A percentile compares a stretch with the other conserved stretches of the same genome.
phyloP scores from a whole-genome alignment of 2,113 vertebrate species.

The Boulengeromyrus knoepffleri region DNA sequence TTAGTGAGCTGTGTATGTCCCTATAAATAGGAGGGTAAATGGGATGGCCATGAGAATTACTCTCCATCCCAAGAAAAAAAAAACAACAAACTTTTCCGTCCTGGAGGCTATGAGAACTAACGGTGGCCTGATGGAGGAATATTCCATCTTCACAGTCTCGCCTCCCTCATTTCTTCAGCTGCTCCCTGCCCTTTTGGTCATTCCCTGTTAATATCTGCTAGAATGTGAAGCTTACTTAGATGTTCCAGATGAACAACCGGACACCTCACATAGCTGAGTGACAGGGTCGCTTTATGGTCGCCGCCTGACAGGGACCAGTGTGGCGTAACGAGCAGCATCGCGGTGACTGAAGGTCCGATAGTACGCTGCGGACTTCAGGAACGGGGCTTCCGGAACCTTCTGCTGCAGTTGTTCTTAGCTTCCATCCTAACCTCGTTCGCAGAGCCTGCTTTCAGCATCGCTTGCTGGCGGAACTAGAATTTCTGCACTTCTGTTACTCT shows the following conservation, averaged over 20 bases:
- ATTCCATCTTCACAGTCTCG: background rate
- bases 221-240: background rate
- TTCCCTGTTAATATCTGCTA: background rate
- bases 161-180: background rate
- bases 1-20: slow-evolving; percentile 37
- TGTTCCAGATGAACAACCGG: background rate
- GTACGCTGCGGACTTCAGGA: background rate
- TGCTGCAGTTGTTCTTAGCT: background rate
- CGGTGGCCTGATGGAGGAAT: background rate
- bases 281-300: background rate
- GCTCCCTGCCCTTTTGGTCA: background rate
- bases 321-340: background rate
- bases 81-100: slow-evolving; percentile 11
- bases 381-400: background rate
- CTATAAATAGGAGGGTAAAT: slow-evolving; percentile 60
- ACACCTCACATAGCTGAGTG: background rate
- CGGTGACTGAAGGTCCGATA: background rate
- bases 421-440: background rate
- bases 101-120: slow-evolving; percentile 5
- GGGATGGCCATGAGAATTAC: slow-evolving; percentile 55
- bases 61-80: slow-evolving; percentile 30
- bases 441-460: background rate
- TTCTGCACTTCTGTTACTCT: background rate
- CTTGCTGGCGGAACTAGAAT: background rate
- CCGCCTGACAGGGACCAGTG: background rate